Conservation (phyloP, 2,113 vertebrate species). For the Vidua chalybeata region DNA sequence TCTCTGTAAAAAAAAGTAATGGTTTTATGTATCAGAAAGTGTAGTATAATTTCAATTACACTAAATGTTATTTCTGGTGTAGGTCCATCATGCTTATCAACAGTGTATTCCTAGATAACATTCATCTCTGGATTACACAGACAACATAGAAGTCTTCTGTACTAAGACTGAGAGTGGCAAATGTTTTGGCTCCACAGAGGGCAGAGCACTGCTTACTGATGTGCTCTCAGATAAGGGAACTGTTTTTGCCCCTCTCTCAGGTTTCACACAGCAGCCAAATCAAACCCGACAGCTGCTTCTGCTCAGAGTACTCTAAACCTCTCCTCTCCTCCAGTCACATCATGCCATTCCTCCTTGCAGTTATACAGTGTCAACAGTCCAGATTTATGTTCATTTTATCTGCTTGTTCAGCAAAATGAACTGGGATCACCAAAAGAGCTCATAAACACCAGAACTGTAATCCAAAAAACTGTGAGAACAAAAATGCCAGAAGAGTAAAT, state of each 20-base stretch:
- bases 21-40: not conserved
- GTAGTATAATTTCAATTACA: not conserved
- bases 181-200: not conserved
- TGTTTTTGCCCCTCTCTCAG: not conserved
- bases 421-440: not conserved
- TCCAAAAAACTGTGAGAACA: not conserved
- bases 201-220: not conserved
- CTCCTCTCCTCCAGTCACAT: not conserved
- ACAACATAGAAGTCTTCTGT: not conserved
- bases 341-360: not conserved
- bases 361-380: not conserved
- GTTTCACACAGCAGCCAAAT: not conserved
- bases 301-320: not conserved
- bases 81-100: not conserved
- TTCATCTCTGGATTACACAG: not conserved
- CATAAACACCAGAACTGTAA: not conserved
- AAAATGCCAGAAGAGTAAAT: not conserved
- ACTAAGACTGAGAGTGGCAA: not conserved
- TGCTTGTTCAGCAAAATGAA: not conserved
- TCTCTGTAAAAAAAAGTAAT: not conserved
- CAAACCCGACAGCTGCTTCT: not conserved
- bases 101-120: not conserved
- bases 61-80: not conserved
- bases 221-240: not conserved
- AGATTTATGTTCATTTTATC: not conserved